Percentiles rank a stretch among this genome's conserved stretches.
Conservation (phyloP, 2,797 vertebrate genomes). For the Scleropages formosus region DNA sequence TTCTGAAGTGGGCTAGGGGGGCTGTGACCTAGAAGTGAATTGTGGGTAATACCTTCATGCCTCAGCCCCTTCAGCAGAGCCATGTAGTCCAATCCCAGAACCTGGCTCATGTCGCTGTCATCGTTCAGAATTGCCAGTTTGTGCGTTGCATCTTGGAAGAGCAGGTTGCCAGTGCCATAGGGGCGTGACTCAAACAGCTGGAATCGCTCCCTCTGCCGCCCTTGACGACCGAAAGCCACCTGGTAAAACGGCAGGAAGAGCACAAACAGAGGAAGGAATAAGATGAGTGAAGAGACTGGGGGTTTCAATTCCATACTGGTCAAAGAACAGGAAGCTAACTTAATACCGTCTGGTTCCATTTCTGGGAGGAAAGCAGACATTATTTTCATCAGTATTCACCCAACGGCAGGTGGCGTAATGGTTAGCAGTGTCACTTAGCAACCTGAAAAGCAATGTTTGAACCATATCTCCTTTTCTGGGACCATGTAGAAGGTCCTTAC, state of each 20-base stretch:
- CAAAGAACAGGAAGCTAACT: too few relatives aligned
- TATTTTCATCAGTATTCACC: too few relatives aligned
- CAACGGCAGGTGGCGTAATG: neutral
- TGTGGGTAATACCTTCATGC: conserved; percentile 77
- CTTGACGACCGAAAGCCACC: conserved; percentile 77
- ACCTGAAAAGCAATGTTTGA: too few relatives aligned
- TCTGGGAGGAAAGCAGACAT: too few relatives aligned
- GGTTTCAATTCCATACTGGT: too few relatives aligned
- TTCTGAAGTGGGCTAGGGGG: neutral
- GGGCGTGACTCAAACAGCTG: conserved; percentile 77
- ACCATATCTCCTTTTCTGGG: too few relatives aligned
- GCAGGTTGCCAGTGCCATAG: conserved; percentile 75
- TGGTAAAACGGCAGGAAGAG: conserved; percentile 43
- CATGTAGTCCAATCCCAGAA: conserved; percentile 85
- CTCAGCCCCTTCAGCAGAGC: conserved; percentile 87
- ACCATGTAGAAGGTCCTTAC: too few relatives aligned
- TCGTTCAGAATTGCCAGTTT: conserved; percentile 70
- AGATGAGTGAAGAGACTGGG: neutral
- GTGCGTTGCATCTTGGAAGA: conserved; percentile 78
- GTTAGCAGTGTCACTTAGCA: neutral
- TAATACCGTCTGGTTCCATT: too few relatives aligned
- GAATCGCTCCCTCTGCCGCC: conserved; percentile 72
- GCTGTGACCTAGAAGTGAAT: too few relatives aligned
- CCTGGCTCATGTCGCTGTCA: conserved; percentile 73
- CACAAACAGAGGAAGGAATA: neutral